Evolutionary conservation across 2,888 invertebrate species (phyloP), one percentile per base, ranked within the genome.

Genomic region (Periphyllus acericola): DNA sequence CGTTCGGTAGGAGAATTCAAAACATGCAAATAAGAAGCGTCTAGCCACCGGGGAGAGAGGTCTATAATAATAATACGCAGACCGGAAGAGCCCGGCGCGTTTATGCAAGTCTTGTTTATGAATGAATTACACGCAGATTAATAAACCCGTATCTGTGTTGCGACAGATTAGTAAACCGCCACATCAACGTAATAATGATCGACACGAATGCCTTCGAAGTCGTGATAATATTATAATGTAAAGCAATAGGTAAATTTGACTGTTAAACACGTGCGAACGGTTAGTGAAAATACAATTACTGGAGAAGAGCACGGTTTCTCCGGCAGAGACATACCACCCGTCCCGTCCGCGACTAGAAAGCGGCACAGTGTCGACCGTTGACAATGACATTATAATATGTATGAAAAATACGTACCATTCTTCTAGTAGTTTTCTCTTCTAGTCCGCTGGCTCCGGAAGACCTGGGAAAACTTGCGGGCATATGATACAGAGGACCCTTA

Each of bases 401-500:
- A n/a, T 52, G 8, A 75, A 78, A 36, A 75, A 76, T 89, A 89
- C 89, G 89, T 90, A 90, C 90, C 90, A 89, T 89, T 90, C 90
- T 89, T 89, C 89, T 90, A 40, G 90, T 89, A 32, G 90, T 89
- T 89, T 90, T 90, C 66, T 90, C 90, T 85, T 90, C 90, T 32
- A 72, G 83, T 89, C 80, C 89, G 89, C 74, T 84, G 74, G 82
- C 89, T 89, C 81, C 89, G 66, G 89, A 89, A 89, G 89, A 88
- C 81, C 89, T 90, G 68, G 88, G 86, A 68, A 81, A 89, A 83
- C 29, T 79, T 25, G 86, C 14, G 82, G 89, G 84, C n/a, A 85
- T 84, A 11, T 87, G 87, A 52, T 83, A 94, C 89, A 90, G 87
- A 94, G 93, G 94, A 94, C 94, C 94, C 95, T 96, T 96, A 96